These are phyloP conservation scores for Stenichneumon culpator DNA, from an alignment of 2,888 invertebrate genomes.

Conservation along the genomic window DNA sequence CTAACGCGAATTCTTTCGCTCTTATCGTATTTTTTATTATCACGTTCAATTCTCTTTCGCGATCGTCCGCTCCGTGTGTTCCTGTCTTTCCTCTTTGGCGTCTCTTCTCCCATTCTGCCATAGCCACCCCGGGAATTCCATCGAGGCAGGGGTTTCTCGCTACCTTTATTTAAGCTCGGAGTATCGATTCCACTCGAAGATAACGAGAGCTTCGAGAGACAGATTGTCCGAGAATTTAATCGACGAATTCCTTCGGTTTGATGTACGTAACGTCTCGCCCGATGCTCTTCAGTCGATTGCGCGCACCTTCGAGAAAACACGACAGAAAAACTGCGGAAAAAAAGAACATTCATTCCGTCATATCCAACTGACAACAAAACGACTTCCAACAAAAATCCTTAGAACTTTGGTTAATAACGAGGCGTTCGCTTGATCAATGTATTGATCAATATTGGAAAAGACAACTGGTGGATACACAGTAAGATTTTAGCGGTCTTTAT, in stretches of 20 bases:
- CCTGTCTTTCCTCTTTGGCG: not conserved
- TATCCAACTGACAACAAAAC: too few relatives aligned
- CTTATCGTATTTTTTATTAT: constrained; percentile 24
- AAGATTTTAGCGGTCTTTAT: too few relatives aligned
- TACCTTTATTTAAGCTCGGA: constrained; percentile 38
- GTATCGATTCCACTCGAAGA: constrained; percentile 49
- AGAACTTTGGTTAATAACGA: too few relatives aligned
- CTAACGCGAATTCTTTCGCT: constrained; percentile 31
- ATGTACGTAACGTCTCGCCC: constrained; percentile 38
- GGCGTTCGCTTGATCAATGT: too few relatives aligned
- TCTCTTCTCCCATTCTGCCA: not conserved
- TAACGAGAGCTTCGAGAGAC: constrained; percentile 36
- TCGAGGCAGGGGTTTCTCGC: not conserved
- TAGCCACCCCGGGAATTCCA: constrained; percentile 40
- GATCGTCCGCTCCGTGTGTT: not conserved
- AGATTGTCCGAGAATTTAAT: constrained; percentile 57
- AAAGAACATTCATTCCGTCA: not conserved
- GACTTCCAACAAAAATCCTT: too few relatives aligned
- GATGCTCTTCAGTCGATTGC: constrained; percentile 27
- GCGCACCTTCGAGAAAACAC: not conserved
- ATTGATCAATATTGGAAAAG: too few relatives aligned
- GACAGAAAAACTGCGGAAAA: constrained; percentile 17
- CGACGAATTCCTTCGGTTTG: constrained; percentile 51
- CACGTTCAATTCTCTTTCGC: not conserved
- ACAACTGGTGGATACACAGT: too few relatives aligned